phyloP scores from a whole-genome alignment of 1,140 invertebrate genomes.

The Lepidurus couesii region DNA sequence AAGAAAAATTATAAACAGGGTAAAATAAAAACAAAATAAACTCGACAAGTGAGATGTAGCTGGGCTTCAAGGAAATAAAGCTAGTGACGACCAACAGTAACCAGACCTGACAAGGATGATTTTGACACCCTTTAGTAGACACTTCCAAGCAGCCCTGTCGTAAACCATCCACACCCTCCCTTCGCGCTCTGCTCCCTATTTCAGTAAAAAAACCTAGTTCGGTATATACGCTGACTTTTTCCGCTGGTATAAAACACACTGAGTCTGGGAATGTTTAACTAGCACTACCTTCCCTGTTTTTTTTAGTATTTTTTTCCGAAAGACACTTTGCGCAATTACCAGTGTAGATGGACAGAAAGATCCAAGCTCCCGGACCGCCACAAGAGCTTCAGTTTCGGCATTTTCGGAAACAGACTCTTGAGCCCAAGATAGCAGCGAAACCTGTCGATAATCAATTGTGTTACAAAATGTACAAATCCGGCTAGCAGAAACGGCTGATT shows the following conservation, averaged over 20 bases:
- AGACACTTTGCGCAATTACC: background rate
- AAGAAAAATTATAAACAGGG: background rate
- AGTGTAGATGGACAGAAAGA: background rate
- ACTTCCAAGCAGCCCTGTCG: slow-evolving; percentile 17
- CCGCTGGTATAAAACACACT: too few relatives aligned
- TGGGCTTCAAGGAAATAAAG: background rate
- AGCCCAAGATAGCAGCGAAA: background rate
- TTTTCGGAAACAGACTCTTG: background rate
- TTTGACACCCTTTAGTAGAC: slow-evolving; percentile 15
- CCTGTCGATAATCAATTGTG: background rate
- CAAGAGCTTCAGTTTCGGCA: background rate
- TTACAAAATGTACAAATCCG: background rate
- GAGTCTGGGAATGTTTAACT: too few relatives aligned
- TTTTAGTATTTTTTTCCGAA: too few relatives aligned
- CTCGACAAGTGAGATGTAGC: slow-evolving; percentile 1
- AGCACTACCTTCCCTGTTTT: too few relatives aligned
- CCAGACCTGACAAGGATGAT: slow-evolving; percentile 18
- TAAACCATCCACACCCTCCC: slow-evolving; percentile 8
- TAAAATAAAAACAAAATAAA: background rate
- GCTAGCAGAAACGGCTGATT: background rate
- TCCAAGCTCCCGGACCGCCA: background rate
- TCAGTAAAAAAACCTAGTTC: too few relatives aligned
- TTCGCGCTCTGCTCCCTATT: background rate
- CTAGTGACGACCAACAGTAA: background rate
- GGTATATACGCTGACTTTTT: too few relatives aligned